These are phyloP conservation scores for Cepphus grylle DNA, from an alignment of 2,113 vertebrate species.

Conservation along the genomic window DNA sequence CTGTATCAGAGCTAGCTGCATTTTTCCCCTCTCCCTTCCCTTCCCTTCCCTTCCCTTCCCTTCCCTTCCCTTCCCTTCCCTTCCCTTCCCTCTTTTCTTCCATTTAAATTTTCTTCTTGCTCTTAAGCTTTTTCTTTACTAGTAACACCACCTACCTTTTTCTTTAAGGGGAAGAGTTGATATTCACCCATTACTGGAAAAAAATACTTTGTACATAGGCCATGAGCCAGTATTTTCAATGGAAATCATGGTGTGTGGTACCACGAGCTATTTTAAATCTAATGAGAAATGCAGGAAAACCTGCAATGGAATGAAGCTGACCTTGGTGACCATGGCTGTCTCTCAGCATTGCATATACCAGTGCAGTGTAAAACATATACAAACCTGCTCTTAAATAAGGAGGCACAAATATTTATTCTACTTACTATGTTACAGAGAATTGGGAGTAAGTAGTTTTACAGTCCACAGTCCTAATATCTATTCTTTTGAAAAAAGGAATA, in stretches of 20 bases:
- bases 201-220: neutral
- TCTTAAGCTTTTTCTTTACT: neutral
- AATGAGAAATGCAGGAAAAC: constrained; percentile 6
- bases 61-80: neutral
- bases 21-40: neutral
- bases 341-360: neutral
- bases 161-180: neutral
- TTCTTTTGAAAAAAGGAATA: neutral
- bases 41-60: neutral
- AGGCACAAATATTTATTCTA: neutral
- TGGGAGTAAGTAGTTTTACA: neutral
- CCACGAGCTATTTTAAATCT: neutral
- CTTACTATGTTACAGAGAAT: neutral
- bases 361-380: neutral
- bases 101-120: neutral
- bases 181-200: neutral
- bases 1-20: neutral
- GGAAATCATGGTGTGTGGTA: neutral
- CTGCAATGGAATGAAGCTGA: neutral
- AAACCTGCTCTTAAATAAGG: neutral
- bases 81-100: neutral
- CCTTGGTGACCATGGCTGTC: neutral
- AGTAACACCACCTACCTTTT: neutral
- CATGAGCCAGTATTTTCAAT: neutral
- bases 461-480: neutral